Evolutionary conservation across 2,888 invertebrate species (phyloP).

Genomic region (Caenorhabditis imperialis): DNA sequence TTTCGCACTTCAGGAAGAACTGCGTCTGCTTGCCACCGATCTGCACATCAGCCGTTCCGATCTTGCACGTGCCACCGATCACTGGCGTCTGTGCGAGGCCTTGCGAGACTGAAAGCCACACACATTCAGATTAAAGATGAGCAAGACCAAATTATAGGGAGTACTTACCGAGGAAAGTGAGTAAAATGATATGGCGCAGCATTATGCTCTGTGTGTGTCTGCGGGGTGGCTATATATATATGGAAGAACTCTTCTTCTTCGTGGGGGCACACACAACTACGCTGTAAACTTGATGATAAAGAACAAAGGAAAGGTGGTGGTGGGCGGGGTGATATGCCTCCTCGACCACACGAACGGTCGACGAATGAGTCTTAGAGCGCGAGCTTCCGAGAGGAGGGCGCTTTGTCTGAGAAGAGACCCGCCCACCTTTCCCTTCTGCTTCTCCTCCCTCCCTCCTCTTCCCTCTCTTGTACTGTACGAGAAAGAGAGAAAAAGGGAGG

Average conservation of each 20-base stretch:
- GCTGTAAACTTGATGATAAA: no score
- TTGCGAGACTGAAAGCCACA: slow-evolving; percentile 19
- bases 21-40: slow-evolving; percentile 78
- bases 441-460: not conserved
- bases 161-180: slow-evolving; percentile 46
- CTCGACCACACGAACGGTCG: slow-evolving; percentile 33
- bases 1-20: slow-evolving; percentile 77
- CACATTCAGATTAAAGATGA: not conserved
- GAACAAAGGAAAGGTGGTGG: not conserved
- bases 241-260: slow-evolving; percentile 39
- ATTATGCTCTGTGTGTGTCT: slow-evolving; percentile 14
- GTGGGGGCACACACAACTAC: no score
- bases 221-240: slow-evolving; percentile 19
- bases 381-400: slow-evolving; percentile 42
- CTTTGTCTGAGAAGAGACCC: slow-evolving; percentile 42
- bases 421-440: slow-evolving; percentile 11
- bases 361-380: slow-evolving; percentile 27
- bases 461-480: slow-evolving; percentile 29
- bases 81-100: slow-evolving; percentile 71
- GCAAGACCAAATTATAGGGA: not conserved
- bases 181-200: slow-evolving; percentile 50
- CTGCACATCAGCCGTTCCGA: slow-evolving; percentile 75
- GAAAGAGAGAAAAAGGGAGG: slow-evolving; percentile 10
- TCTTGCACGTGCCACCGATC: slow-evolving; percentile 77
- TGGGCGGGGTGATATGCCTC: slow-evolving; percentile 34